Base-by-base conservation (phyloP, 1,140 invertebrate genomes). In the Gryllus bimaculatus region DNA sequence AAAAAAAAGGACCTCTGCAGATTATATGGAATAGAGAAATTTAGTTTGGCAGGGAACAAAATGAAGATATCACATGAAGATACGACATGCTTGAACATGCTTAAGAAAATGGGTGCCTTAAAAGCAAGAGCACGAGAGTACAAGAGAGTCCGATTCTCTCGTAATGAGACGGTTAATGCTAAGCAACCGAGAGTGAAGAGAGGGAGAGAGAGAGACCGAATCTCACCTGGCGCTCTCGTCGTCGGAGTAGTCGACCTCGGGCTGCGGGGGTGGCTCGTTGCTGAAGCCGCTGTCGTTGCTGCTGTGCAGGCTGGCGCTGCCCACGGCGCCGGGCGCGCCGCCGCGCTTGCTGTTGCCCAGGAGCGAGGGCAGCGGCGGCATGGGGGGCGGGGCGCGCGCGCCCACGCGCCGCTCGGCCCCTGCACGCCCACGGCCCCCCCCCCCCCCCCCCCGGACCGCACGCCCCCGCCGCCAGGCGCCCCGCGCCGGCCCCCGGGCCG, bases 281-380 rank as follows among this genome's bases (percentile, higher is more conserved):
- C 94, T 95, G 84, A 96, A 96, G 47, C 94, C 95, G 82, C 94
- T 95, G 86, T 96, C 95, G 86, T 96, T 96, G 84, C 94, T 96
- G 84, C 93, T 95, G 85, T 96, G 94, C 78, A 95, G 89, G 78
- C 75, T 77, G 8, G 79, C 79, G 48, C 49, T 79, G 8, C 79
- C 79, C 6, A 76, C 49, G 7, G 26, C 78, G 18, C 75, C 49
- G 0, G 54, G 21, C 18, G 73, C 66, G n/a, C 39, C 73, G 21
- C 80, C 80, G 8, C 74, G 77, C 75, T 81, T 81, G 21, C 47
- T 78, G 39, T 77, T 88, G 77, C 84, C 87, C 81, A 85, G 87
- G 79, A 83, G 86, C 82, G 84, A 88, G 76, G 86, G 84, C 83
- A 47, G 79, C 81, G 76, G 83, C 80, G 80, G 82, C 79, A 84